A percentile compares a stretch with the other conserved stretches of the same genome.
phyloP scores from a whole-genome alignment of 2,888 invertebrate species.

The Leptopterna dolabrata region DNA sequence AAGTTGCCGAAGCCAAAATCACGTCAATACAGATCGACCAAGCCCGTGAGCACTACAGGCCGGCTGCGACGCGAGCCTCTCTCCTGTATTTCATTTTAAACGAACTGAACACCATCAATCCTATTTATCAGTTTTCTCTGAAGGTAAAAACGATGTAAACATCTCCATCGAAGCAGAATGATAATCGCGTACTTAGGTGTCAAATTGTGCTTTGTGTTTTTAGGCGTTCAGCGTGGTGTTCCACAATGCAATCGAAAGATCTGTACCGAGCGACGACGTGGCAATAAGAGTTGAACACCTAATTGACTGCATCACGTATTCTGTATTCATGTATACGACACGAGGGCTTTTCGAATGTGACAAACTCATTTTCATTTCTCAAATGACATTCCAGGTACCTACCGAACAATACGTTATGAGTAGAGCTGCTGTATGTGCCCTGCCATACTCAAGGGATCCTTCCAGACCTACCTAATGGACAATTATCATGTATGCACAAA shows the following conservation, averaged over 20 bases:
- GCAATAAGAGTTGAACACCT: constrained; percentile 84
- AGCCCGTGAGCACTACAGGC: constrained; percentile 85
- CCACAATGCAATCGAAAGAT: constrained; percentile 92
- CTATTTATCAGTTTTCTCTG: constrained; percentile 96
- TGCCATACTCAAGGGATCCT: too few species aligned
- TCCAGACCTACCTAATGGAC: too few species aligned
- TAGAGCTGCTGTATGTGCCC: too few species aligned
- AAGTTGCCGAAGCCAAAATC: constrained; percentile 91
- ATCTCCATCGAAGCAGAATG: too few species aligned
- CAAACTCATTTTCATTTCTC: constrained; percentile 94
- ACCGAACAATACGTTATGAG: too few species aligned
- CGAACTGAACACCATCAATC: constrained; percentile 94
- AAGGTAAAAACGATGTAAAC: too few species aligned
- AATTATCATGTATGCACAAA: too few species aligned
- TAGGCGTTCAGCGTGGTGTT: constrained; percentile 98
- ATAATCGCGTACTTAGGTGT: neutral
- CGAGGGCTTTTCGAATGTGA: constrained; percentile 95
- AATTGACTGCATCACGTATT: constrained; percentile 94
- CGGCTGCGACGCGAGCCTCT: constrained; percentile 92
- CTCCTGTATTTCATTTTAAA: constrained; percentile 95
- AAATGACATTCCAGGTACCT: constrained; percentile 92
- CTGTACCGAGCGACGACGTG: constrained; percentile 82
- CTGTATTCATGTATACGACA: constrained; percentile 94
- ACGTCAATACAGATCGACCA: constrained; percentile 93
- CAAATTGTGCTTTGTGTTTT: neutral